Evolutionary conservation across 2,113 vertebrate genomes (phyloP), one percentile per base, ranked within the genome.

Genomic region (Synchiropus splendidus): DNA sequence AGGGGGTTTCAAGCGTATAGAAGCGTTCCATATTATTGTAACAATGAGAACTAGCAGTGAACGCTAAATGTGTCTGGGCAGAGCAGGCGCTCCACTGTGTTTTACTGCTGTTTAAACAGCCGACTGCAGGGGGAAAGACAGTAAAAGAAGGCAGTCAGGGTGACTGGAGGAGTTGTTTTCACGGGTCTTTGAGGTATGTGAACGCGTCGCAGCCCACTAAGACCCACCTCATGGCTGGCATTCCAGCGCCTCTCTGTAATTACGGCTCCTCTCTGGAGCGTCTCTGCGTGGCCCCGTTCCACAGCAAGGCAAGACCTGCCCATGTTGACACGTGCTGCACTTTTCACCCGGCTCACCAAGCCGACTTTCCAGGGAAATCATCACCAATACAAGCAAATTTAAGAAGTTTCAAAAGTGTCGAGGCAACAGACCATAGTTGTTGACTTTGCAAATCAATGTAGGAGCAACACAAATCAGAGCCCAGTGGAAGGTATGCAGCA

Each of bases 241-340:
- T 82, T 84, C 83, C 77, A 67, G 64, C 49, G 48, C 53, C 39
- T 11, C 55, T 72, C 58, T 75, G 74, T 80, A 80, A 82, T 81
- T 77, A 75, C 59, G 65, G 66, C 72, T 78, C 57, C 21, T 67
- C 62, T 70, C 64, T 67, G 65, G 58, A 64, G 43, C 54, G 50
- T 37, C 17, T 10, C 38, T 30, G 36, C 50, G 36, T 49, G 8
- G 13, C 9, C 10, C 12, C 21, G 3, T 17, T n/a, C 40, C 42
- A 16, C 33, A 34, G 41, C 48, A 45, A 51, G 62, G 50, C 6
- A 35, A 16, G 45, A 32, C 36, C 39, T 34, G 34, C 17, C 31
- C 16, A 40, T 16, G 14, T 36, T 38, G 15, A 61, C 42, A 17
- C 9, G 10, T 43, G 10, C 16, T 31, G 30, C 32, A 33, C 45